Evolutionary conservation across 1,140 invertebrate genomes (phyloP), one percentile per base, ranked within the genome.

Genomic region (Periplaneta americana): DNA sequence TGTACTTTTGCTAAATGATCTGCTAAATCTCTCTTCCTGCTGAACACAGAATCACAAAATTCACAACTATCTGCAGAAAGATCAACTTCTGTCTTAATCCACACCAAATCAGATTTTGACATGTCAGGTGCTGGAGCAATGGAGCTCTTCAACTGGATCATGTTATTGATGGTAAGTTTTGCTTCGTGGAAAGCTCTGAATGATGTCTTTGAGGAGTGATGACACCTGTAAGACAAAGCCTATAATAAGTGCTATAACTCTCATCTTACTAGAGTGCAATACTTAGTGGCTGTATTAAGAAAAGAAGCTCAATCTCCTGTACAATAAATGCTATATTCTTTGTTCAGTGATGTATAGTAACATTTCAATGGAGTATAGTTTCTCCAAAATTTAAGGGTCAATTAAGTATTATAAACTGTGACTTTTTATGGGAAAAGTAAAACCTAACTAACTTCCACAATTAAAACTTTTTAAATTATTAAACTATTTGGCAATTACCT

Each of bases 201-300:
- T 78, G 77, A 78, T 35, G 28, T 17, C 77, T 35, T 5, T 37
- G 77, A 37, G 28, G 77, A 78, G 28, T 78, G 37, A 80, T 31
- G 31, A 34, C 48, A 80, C 79, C 79, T 80, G 79, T 39, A 80
- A 80, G 48, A 80, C 79, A 80, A 80, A 80, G n/a, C 32, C 33
- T 57, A 48, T 39, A 74, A 15, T 74, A 35, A 80, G 34, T 80
- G 48, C 48, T n/a, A 66, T n/a, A 9, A n/a, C 28, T 11, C n/a
- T 66, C 22, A 4, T 66, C 22, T 48, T 15, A 2, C n/a, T n/a
- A n/a, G n/a, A n/a, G n/a, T n/a, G n/a, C n/a, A n/a, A n/a, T n/a
- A n/a, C n/a, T n/a, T n/a, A n/a, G n/a, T n/a, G n/a, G n/a, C n/a
- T n/a, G n/a, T n/a, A n/a, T n/a, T n/a, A n/a, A n/a, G n/a, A n/a